Percentiles rank a stretch among this genome's conserved stretches.
Evolutionary conservation across 2,888 invertebrate genomes (phyloP).

Genomic region (Petrolisthes cinctipes): DNA sequence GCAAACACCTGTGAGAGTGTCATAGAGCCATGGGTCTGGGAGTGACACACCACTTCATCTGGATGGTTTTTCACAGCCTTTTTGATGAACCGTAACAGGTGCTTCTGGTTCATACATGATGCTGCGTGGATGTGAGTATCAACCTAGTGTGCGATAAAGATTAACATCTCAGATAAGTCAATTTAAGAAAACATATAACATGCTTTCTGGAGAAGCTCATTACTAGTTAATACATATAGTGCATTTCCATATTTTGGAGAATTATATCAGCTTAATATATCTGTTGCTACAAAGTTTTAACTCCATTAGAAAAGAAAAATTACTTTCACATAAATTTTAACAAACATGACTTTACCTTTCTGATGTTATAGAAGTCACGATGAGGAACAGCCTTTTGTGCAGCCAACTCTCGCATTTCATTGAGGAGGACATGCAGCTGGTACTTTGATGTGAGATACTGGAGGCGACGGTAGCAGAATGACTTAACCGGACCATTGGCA

Average conservation of each 20-base stretch:
- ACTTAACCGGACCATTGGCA: slow-evolving; percentile 97
- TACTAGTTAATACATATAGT: too few relatives aligned
- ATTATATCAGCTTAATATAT: too few relatives aligned
- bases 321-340: background rate
- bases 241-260: too few relatives aligned
- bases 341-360: slow-evolving; percentile 75
- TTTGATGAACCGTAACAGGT: slow-evolving; percentile 96
- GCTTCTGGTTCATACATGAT: slow-evolving; percentile 99
- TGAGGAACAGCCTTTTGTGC: slow-evolving; percentile 98
- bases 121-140: slow-evolving; percentile 99
- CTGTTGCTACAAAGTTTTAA: too few relatives aligned
- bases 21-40: slow-evolving; percentile 78
- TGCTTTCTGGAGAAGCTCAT: too few relatives aligned
- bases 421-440: slow-evolving; percentile 94
- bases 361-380: slow-evolving; percentile 98
- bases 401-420: slow-evolving; percentile 94
- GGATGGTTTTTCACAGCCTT: slow-evolving; percentile 93
- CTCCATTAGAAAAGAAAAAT: too few relatives aligned
- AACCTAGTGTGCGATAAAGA: slow-evolving; percentile 76
- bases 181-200: background rate
- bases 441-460: slow-evolving; percentile 96
- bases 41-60: slow-evolving; percentile 83
- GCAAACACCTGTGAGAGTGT: slow-evolving; percentile 94
- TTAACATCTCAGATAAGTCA: background rate
- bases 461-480: slow-evolving; percentile 97